Evolutionary conservation across 2,888 invertebrate species (phyloP).

Genomic region (Cylindroiulus punctatus): DNA sequence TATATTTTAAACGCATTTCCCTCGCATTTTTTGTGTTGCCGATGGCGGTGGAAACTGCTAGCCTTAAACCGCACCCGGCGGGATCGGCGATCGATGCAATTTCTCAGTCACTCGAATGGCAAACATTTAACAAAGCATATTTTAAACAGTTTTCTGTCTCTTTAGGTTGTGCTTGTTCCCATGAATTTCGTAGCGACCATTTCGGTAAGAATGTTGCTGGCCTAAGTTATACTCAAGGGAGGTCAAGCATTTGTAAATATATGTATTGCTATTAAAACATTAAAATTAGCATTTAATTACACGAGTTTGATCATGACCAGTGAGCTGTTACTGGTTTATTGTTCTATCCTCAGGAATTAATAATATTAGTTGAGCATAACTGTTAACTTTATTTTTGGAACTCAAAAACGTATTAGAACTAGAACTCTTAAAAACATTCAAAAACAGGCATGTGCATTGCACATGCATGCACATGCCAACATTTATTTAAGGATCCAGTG

Average conservation of each 20-base stretch:
- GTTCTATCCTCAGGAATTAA: too few species aligned
- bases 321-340: too few species aligned
- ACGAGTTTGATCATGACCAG: neutral
- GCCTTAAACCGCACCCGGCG: neutral
- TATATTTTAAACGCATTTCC: neutral
- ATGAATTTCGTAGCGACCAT: neutral
- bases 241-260: constrained; percentile 30
- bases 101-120: neutral
- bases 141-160: neutral
- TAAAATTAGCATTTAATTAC: constrained; percentile 30
- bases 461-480: too few species aligned
- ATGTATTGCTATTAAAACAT: constrained; percentile 41
- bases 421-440: too few species aligned
- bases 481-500: too few species aligned
- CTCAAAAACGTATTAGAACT: too few species aligned
- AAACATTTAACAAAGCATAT: neutral
- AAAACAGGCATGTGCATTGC: too few species aligned
- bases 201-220: neutral
- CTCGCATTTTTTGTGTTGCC: neutral
- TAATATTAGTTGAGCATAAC: too few species aligned
- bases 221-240: neutral
- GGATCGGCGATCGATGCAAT: neutral
- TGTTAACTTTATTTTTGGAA: too few species aligned
- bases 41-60: neutral
- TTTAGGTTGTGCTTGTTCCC: constrained; percentile 13